phyloP scores from a whole-genome alignment of 2,888 invertebrate genomes.

The Hyposoter dolosus region DNA sequence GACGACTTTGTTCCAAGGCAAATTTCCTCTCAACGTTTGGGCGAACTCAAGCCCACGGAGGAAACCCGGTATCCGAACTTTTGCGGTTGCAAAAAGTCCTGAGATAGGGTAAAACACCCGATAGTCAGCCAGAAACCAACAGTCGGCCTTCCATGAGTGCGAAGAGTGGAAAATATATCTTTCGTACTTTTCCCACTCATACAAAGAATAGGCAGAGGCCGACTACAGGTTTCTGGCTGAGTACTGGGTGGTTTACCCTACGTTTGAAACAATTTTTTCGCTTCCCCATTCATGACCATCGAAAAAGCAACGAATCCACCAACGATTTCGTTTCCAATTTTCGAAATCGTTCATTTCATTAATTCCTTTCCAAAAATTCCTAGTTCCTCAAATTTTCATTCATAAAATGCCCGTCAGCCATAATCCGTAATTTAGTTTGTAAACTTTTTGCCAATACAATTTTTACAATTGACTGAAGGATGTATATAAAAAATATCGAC shows the following conservation, averaged over 20 bases:
- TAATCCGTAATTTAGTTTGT: too few species aligned
- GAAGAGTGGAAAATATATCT: too few species aligned
- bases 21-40: conserved; percentile 86
- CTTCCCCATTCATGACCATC: not conserved
- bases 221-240: too few species aligned
- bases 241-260: too few species aligned
- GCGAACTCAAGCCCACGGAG: conserved; percentile 87
- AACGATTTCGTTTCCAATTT: not conserved
- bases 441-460: too few species aligned
- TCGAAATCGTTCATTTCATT: too few species aligned
- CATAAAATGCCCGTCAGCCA: not conserved
- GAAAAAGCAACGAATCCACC: not conserved
- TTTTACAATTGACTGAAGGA: too few species aligned
- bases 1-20: conserved; percentile 87
- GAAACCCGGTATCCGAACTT: conserved; percentile 86
- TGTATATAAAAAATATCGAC: too few species aligned
- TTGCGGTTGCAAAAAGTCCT: conserved; percentile 71
- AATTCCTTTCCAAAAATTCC: not conserved
- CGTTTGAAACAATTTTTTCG: not conserved
- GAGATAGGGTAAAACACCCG: not conserved
- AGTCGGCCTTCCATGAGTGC: too few species aligned
- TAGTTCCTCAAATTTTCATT: not conserved
- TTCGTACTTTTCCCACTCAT: too few species aligned
- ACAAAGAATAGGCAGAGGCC: too few species aligned
- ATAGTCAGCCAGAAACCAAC: too few species aligned